phyloP scores from a whole-genome alignment of 2,797 vertebrate species.

The Etheostoma perlongum region DNA sequence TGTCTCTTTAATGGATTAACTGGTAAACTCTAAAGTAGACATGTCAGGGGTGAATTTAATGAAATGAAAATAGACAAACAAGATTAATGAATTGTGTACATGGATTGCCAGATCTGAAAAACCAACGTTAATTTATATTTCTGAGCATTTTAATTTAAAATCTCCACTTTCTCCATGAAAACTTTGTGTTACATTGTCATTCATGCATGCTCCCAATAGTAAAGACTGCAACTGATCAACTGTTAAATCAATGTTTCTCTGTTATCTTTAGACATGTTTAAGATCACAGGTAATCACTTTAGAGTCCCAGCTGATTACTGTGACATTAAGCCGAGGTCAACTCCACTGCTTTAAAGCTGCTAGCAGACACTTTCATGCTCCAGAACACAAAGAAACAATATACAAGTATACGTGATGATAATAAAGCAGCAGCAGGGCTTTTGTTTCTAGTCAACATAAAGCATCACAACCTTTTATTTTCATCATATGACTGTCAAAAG shows the following conservation, averaged over 20 bases:
- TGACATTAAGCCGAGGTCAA: slow-evolving; percentile 59
- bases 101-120: neutral
- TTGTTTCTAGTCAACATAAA: neutral
- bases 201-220: neutral
- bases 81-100: neutral
- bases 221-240: slow-evolving; percentile 12
- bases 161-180: neutral
- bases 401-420: neutral
- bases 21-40: neutral
- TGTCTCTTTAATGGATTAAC: no score
- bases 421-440: neutral
- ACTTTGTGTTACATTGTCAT: neutral
- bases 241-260: slow-evolving; percentile 24
- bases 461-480: neutral
- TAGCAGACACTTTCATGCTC: slow-evolving; percentile 15
- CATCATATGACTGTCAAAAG: neutral
- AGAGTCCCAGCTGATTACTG: slow-evolving; percentile 58
- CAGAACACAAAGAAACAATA: neutral
- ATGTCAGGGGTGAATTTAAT: neutral
- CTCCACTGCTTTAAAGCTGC: slow-evolving; percentile 2
- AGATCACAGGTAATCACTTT: slow-evolving; percentile 79
- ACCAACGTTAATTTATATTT: neutral
- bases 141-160: neutral
- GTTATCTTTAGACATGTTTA: slow-evolving; percentile 63
- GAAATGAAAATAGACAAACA: neutral